Evolutionary conservation across 2,113 vertebrate genomes (phyloP), one percentile per base, ranked within the genome.

Genomic region (Percopsis transmontana): DNA sequence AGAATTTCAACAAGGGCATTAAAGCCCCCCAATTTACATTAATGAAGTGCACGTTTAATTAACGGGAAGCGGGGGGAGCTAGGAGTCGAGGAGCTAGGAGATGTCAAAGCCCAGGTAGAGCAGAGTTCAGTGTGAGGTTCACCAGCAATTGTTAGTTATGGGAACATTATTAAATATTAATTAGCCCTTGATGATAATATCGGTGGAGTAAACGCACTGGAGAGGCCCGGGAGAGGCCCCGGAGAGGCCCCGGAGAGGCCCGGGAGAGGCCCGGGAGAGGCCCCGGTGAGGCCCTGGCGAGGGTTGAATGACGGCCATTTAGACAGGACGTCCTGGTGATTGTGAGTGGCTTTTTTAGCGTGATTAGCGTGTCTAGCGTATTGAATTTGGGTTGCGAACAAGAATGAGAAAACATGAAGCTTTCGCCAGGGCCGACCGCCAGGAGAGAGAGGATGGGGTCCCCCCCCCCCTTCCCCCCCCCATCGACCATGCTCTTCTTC

Each of bases 31-130:
- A 97, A 97, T 97, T 98, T 98, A 96, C 96, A 98, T 99, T 96
- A 99, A 99, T 98, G 96, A 97, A 98, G 97, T 98, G 95, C 95
- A 97, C 96, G 96, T 99, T 98, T 98, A 98, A 98, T 99, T 98
- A 97, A 75, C 93, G 95, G 82, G 87, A 80, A 64, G 8, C 15
- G 70, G 70, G 70, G 63, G 92, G 91, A 93, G 93, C 8, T 90
- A 88, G 92, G 94, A 93, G 92, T 90, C 92, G 89, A 93, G 92
- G 91, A 92, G 92, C 50, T 89, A 93, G 87, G 90, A 91, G 91
- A n/a, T 33, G 58, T 23, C 16, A 71, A 75, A 78, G 60, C 40
- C 23, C 72, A 64, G 81, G 74, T 71, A 42, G 54, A 62, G 33
- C 23, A 27, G 38, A 60, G 55, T 40, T 38, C 27, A 57, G 55